A percentile compares a stretch with the other conserved stretches of the same genome.
Conservation (phyloP, 30 jellyfish, hydroid and myxozoan species). For the Rhopilema esculentum region DNA sequence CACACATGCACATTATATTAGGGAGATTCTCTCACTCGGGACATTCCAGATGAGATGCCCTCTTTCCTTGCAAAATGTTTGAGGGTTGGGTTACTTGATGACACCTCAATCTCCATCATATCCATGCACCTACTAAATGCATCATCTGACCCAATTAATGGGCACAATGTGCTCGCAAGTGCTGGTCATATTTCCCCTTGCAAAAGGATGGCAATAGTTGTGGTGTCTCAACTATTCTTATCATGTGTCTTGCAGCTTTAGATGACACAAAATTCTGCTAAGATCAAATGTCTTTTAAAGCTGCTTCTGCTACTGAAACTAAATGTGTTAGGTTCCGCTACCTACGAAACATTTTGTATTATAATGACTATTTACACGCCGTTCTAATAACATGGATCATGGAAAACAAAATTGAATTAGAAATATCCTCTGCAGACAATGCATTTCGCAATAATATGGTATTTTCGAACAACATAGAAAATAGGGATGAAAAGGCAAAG, state of each 20-base stretch:
- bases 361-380: neutral
- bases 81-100: neutral
- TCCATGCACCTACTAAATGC: neutral
- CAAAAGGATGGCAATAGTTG: conserved; percentile 8
- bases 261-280: neutral
- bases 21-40: neutral
- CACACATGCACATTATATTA: conserved; percentile 1
- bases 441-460: neutral
- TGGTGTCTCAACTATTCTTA: conserved; percentile 16
- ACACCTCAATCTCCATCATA: neutral
- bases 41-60: conserved; percentile 2
- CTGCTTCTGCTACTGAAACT: neutral
- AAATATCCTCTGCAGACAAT: neutral
- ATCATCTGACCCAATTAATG: neutral
- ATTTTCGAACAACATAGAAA: neutral
- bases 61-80: neutral
- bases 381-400: conserved; percentile 5
- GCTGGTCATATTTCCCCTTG: conserved; percentile 30
- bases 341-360: conserved; percentile 8
- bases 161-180: neutral
- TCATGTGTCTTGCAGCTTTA: conserved; percentile 10
- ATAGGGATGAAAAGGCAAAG: neutral
- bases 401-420: neutral
- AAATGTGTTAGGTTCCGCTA: neutral
- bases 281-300: conserved; percentile 10